These are phyloP conservation scores for Melanotaenia boesemani DNA, from an alignment of 2,797 vertebrate genomes.

Conservation along the genomic window DNA sequence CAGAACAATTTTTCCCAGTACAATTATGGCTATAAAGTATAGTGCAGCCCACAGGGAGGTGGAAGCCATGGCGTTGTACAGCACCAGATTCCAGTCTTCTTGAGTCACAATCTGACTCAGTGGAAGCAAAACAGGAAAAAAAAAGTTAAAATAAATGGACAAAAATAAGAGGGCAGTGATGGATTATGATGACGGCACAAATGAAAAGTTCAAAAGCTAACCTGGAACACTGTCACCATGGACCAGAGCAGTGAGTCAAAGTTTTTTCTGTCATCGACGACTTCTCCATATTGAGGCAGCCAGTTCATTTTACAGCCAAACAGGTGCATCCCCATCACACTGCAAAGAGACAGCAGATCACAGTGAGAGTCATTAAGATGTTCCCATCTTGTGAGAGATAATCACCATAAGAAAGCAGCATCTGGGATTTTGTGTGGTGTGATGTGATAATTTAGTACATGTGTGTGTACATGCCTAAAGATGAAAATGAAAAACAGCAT, in stretches of 20 bases:
- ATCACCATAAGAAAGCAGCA: neutral
- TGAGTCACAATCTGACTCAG: neutral
- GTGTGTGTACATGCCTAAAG: conserved; percentile 82
- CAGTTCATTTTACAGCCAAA: conserved; percentile 86
- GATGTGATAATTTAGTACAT: neutral
- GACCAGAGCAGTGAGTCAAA: neutral
- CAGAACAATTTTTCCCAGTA: neutral
- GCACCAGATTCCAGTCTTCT: neutral
- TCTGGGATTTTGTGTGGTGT: too few species aligned
- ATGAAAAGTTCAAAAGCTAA: fast-evolving
- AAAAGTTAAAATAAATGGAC: too few species aligned
- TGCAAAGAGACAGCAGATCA: conserved; percentile 50
- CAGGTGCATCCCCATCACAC: conserved; percentile 91
- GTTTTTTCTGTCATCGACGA: too few species aligned
- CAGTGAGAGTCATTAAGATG: too few species aligned
- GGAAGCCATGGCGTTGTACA: neutral
- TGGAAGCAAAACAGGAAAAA: too few species aligned
- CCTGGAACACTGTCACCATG: conserved; percentile 1
- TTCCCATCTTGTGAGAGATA: neutral
- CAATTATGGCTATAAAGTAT: neutral
- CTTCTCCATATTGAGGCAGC: neutral
- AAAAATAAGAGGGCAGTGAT: neutral
- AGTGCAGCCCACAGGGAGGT: neutral
- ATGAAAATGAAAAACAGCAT: conserved; percentile 91
- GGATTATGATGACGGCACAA: neutral